These are phyloP conservation scores for Danio albolineatus DNA, from an alignment of 2,797 vertebrate genomes.

Conservation along the genomic window DNA sequence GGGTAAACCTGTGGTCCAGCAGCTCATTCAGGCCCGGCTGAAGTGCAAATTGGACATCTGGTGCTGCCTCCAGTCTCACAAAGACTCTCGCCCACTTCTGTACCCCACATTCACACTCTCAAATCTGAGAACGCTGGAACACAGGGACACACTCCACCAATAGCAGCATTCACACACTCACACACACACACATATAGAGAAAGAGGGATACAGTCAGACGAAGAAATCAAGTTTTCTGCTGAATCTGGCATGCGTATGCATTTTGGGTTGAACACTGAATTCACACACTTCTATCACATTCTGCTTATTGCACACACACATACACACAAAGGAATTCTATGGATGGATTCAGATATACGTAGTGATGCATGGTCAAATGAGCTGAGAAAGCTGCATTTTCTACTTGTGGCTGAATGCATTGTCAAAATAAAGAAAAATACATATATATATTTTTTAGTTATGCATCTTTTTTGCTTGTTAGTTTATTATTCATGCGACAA, in stretches of 20 bases:
- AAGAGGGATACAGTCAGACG: background rate
- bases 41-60: slow-evolving; percentile 88
- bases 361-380: background rate
- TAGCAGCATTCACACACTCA: slow-evolving; percentile 2
- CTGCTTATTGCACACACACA: background rate
- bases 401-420: background rate
- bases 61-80: slow-evolving; percentile 67
- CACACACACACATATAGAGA: background rate
- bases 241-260: slow-evolving; percentile 1
- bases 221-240: slow-evolving; percentile 9
- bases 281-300: slow-evolving; percentile 22
- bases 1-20: slow-evolving; percentile 62
- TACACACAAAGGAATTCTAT: too few relatives aligned
- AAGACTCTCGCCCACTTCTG: slow-evolving; percentile 58
- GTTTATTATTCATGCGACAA: too few relatives aligned
- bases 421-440: too few relatives aligned
- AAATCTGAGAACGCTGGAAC: slow-evolving; percentile 34
- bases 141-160: slow-evolving; percentile 44
- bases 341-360: background rate
- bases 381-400: background rate
- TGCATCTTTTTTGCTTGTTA: background rate
- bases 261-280: slow-evolving; percentile 10
- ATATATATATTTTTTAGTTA: background rate
- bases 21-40: slow-evolving; percentile 78
- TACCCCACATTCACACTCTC: slow-evolving; percentile 46